Evolutionary conservation across 2,797 vertebrate species (phyloP).

Genomic region (Coregonus sp.): DNA sequence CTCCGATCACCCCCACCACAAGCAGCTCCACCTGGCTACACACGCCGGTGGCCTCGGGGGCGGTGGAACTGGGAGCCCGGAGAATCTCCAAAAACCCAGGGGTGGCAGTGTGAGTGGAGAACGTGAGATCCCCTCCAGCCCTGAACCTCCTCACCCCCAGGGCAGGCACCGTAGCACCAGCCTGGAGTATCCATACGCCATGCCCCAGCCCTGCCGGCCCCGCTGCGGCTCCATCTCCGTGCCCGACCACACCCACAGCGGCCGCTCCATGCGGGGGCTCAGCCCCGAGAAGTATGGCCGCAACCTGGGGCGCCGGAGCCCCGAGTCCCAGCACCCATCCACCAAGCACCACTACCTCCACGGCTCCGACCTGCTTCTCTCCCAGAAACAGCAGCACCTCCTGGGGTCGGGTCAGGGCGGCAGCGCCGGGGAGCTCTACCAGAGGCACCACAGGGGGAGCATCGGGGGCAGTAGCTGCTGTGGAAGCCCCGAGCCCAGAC

Average conservation of each 20-base stretch:
- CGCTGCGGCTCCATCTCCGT: slow-evolving; percentile 82
- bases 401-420: slow-evolving; percentile 66
- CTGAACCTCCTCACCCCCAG: slow-evolving; percentile 60
- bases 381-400: slow-evolving; percentile 74
- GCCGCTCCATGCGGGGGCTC: slow-evolving; percentile 82
- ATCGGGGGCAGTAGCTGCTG: slow-evolving; percentile 67
- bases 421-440: slow-evolving; percentile 85
- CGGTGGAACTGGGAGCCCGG: slow-evolving; percentile 73
- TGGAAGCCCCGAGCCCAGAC: slow-evolving; percentile 87
- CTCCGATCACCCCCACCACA: slow-evolving; percentile 87
- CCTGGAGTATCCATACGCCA: slow-evolving; percentile 84
- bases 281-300: slow-evolving; percentile 89
- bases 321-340: slow-evolving; percentile 78
- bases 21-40: slow-evolving; percentile 75
- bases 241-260: slow-evolving; percentile 76
- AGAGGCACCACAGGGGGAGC: slow-evolving; percentile 86
- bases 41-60: slow-evolving; percentile 32
- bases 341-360: slow-evolving; percentile 74
- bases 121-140: slow-evolving; percentile 65
- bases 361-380: slow-evolving; percentile 68
- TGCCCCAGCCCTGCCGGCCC: slow-evolving; percentile 79
- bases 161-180: slow-evolving; percentile 88
- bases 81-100: slow-evolving; percentile 78
- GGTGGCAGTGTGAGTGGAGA: slow-evolving; percentile 72
- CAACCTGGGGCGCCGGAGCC: slow-evolving; percentile 80